Evolutionary conservation across 2,888 invertebrate species (phyloP), one percentile per base, ranked within the genome.

Genomic region (Corbicula japonica): DNA sequence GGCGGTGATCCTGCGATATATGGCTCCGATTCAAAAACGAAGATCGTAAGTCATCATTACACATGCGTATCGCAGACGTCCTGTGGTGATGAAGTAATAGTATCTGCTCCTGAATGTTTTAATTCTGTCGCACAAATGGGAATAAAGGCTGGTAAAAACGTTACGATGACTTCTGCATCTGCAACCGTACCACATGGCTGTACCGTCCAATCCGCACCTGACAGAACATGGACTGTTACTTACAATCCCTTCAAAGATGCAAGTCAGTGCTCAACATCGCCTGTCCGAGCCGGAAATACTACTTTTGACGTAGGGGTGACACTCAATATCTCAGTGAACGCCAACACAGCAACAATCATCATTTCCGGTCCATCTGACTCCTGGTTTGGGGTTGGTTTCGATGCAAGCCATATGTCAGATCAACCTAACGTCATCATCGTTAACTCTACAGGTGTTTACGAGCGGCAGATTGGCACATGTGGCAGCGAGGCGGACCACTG

Each of bases 401-500:
- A 82, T 38, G 81, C 81, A 8, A 41, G 26, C 3, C 60, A 75
- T 10, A 82, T 82, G 81, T 34, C 81, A 0, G 81, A 82, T 46
- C 34, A 68, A 18, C 81, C 81, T 0, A 78, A 82, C 34, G 61
- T 75, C 15, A 65, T 82, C 12, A 72, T 78, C 21, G 65, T 68
- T 18, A 82, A 82, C 35, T 82, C 81, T 12, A 69, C 68, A 10
- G 75, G 77, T 23, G 81, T 78, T 0, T 72, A 74, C 30, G 81
- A 82, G 34, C 66, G 75, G 4, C 68, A 82, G 65, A 82, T 82
- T 21, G 81, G 81, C 1, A 82, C 81, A 21, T 82, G 81, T 65
- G 81, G 81, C 2, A 82, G 81, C 41, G 81, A 82, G 38, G 81
- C 72, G 21, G 81, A 82, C 44, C 81, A 82, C 30, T 82, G 81